phyloP scores from a whole-genome alignment of 1,140 invertebrate species.

The Drosophila bocqueti region DNA sequence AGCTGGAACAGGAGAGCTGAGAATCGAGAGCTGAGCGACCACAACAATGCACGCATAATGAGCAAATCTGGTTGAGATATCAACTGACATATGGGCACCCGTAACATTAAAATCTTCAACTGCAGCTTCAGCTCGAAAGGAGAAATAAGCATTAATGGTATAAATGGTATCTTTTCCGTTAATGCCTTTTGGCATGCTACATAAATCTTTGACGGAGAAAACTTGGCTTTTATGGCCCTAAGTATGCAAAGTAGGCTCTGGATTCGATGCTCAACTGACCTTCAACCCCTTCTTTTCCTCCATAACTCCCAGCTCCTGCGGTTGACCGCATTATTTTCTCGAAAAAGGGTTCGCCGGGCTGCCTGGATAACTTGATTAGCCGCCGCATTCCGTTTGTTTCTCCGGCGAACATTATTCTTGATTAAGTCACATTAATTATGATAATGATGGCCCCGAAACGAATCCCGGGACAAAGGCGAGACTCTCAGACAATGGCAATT shows the following conservation, averaged over 20 bases:
- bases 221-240: constrained; percentile 68
- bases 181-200: constrained; percentile 65
- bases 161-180: constrained; percentile 30
- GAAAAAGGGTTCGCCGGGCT: constrained; percentile 46
- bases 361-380: constrained; percentile 68
- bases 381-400: constrained; percentile 24
- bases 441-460: constrained; percentile 80
- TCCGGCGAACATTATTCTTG: constrained; percentile 78
- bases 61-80: constrained; percentile 58
- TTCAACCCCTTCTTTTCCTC: constrained; percentile 60
- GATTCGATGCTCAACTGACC: constrained; percentile 56
- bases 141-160: constrained; percentile 25
- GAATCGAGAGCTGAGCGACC: constrained; percentile 11
- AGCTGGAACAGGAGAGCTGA: constrained; percentile 4
- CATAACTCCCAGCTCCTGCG: constrained; percentile 48
- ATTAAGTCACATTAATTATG: constrained; percentile 85
- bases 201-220: constrained; percentile 72
- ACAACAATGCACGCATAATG: constrained; percentile 81
- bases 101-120: constrained; percentile 49
- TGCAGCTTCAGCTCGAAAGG: constrained; percentile 17
- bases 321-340: constrained; percentile 73
- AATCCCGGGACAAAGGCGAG: constrained; percentile 53
- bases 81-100: constrained; percentile 44
- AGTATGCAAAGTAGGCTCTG: constrained; percentile 66
- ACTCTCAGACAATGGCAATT: constrained; percentile 64